A percentile compares a stretch with the other conserved stretches of the same genome.
These are phyloP conservation scores for Sesamia nonagrioides DNA, from an alignment of 1,140 invertebrate genomes.

Conservation along the genomic window DNA sequence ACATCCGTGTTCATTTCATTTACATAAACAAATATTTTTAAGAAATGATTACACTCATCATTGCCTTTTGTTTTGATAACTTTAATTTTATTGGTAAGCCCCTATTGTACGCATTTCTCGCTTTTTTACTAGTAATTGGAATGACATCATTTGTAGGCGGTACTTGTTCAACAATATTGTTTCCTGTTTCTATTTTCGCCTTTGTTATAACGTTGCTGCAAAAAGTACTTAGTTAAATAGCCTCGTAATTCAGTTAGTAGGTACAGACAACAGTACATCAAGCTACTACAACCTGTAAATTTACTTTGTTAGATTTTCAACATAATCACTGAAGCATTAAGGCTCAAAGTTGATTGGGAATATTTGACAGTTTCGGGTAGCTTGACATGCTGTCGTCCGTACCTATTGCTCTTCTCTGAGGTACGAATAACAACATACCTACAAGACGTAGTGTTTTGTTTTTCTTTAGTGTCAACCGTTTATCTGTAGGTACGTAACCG, in stretches of 20 bases:
- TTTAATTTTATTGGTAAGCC: not conserved
- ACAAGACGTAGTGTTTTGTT: too few species aligned
- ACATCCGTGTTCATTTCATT: conserved; percentile 41
- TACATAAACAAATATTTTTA: conserved; percentile 38
- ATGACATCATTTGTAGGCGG: not conserved
- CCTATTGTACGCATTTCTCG: not conserved
- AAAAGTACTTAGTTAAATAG: not conserved
- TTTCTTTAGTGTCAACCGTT: not conserved
- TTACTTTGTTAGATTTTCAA: too few species aligned
- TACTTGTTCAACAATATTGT: not conserved
- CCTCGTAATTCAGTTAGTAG: not conserved
- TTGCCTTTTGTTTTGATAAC: conserved; percentile 13
- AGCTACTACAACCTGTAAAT: too few species aligned
- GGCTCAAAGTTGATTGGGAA: too few species aligned
- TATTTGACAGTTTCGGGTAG: too few species aligned
- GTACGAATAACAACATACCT: conserved; percentile 1
- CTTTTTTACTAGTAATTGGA: not conserved
- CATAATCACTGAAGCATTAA: too few species aligned
- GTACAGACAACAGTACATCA: too few species aligned
- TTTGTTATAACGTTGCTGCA: not conserved
- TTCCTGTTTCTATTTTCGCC: not conserved
- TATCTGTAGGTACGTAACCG: not conserved
- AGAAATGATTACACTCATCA: not conserved
- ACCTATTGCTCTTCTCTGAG: not conserved
- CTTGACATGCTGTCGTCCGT: too few species aligned